These are phyloP conservation scores for Apodemia hepburni DNA, from an alignment of 2,888 invertebrate genomes.

Conservation along the genomic window DNA sequence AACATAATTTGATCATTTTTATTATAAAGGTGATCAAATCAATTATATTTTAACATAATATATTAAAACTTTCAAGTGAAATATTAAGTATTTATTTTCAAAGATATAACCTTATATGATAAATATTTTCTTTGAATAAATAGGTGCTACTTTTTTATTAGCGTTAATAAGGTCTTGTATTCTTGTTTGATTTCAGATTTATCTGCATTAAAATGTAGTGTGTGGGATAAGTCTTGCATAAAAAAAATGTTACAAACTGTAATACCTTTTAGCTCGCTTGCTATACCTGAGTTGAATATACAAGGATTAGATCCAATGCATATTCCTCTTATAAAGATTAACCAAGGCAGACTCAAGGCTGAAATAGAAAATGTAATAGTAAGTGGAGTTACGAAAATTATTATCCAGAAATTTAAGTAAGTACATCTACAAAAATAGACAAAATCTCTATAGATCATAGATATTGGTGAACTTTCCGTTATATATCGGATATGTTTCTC, in stretches of 20 bases:
- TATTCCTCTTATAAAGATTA: not conserved
- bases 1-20: too few relatives aligned
- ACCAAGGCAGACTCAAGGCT: not conserved
- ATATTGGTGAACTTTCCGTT: too few relatives aligned
- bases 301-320: not conserved
- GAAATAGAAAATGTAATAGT: not conserved
- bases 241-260: not conserved
- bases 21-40: too few relatives aligned
- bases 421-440: not conserved
- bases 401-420: not conserved
- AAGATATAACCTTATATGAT: too few relatives aligned
- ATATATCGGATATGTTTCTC: too few relatives aligned
- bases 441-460: too few relatives aligned
- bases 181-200: not conserved
- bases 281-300: not conserved
- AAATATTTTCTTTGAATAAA: too few relatives aligned
- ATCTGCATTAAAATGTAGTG: not conserved
- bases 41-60: too few relatives aligned
- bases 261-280: not conserved
- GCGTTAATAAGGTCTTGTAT: too few relatives aligned
- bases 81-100: too few relatives aligned
- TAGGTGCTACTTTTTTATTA: too few relatives aligned
- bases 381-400: not conserved
- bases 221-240: not conserved
- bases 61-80: too few relatives aligned